Conservation (phyloP, 2,797 vertebrate species). For the Acanthis flammea region DNA sequence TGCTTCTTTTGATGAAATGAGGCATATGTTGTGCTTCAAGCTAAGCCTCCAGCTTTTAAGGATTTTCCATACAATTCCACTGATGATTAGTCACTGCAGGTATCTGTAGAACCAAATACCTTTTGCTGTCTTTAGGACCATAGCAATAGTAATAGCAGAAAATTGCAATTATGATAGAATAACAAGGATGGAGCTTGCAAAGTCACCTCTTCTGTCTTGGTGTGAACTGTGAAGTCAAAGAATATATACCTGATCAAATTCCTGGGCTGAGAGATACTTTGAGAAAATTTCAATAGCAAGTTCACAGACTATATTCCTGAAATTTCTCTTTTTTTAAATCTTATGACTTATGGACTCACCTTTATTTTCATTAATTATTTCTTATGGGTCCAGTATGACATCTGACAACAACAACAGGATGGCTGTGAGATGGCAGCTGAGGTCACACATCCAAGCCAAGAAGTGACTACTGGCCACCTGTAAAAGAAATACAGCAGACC, state of each 20-base stretch:
- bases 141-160: neutral
- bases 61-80: neutral
- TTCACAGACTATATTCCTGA: neutral
- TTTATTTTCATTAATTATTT: neutral
- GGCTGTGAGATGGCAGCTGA: neutral
- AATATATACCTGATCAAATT: neutral
- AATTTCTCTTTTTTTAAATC: neutral
- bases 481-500: neutral
- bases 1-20: constrained; percentile 11
- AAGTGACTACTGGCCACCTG: neutral
- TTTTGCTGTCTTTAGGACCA: neutral
- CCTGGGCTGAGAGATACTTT: neutral
- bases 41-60: neutral
- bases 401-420: neutral
- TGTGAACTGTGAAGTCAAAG: neutral
- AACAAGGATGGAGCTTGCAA: neutral
- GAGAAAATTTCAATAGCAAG: neutral
- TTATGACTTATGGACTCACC: neutral
- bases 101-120: neutral
- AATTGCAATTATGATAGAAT: neutral
- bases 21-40: neutral
- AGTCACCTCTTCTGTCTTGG: neutral
- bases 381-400: neutral
- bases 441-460: neutral
- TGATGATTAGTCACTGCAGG: neutral